A percentile compares a stretch with the other conserved stretches of the same genome.
These are phyloP conservation scores for Drosophila pegasa DNA, from an alignment of 2,888 invertebrate species.

Conservation along the genomic window DNA sequence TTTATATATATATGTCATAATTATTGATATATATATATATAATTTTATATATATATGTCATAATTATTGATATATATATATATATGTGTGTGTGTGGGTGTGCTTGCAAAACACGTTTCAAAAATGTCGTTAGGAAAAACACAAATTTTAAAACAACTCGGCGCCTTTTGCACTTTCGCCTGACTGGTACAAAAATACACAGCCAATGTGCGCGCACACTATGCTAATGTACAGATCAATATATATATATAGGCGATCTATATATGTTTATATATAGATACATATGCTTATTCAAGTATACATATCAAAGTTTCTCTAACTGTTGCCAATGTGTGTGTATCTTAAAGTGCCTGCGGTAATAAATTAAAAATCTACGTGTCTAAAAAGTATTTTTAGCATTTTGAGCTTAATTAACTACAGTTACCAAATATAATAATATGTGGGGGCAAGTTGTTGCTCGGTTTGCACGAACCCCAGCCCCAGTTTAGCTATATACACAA, in stretches of 20 bases:
- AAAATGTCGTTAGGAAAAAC: constrained; percentile 59
- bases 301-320: constrained; percentile 36
- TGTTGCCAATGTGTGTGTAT: constrained; percentile 50
- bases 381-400: constrained; percentile 64
- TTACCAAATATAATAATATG: constrained; percentile 65
- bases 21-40: constrained; percentile 41
- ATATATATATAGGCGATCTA: constrained; percentile 9
- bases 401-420: constrained; percentile 70
- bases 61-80: constrained; percentile 33
- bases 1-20: constrained; percentile 43
- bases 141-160: constrained; percentile 31
- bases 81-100: constrained; percentile 17
- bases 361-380: constrained; percentile 69
- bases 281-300: constrained; percentile 28
- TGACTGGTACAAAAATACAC: constrained; percentile 29
- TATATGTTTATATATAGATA: constrained; percentile 10
- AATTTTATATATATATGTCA: constrained; percentile 43
- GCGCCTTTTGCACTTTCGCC: constrained; percentile 43
- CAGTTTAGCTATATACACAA: constrained; percentile 44
- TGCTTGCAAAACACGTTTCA: constrained; percentile 60
- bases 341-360: constrained; percentile 69
- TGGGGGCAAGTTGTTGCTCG: constrained; percentile 12
- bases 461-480: constrained; percentile 27
- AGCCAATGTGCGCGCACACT: constrained; percentile 42
- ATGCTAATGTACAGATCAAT: constrained; percentile 24